Evolutionary conservation across 2,888 invertebrate genomes (phyloP).

Genomic region (Orthonevra nobilis): DNA sequence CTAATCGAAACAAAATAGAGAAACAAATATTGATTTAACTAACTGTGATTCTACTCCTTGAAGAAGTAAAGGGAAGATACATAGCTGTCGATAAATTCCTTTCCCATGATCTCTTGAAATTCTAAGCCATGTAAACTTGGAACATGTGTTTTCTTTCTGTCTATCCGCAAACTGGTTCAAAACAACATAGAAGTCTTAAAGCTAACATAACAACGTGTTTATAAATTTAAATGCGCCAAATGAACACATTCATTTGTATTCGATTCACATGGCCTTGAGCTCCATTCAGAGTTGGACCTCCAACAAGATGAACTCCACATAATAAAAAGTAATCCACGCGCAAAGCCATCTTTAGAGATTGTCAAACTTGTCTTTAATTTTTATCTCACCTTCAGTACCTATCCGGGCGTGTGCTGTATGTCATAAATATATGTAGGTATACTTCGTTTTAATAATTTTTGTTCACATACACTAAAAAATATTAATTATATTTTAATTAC

Average conservation of each 20-base stretch:
- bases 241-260: conserved; percentile 31
- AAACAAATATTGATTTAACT: too few species aligned
- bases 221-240: conserved; percentile 38
- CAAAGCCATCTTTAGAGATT: too few species aligned
- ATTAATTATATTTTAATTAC: neutral
- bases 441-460: neutral
- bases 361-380: conserved; percentile 10
- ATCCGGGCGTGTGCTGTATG: neutral
- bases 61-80: too few species aligned
- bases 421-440: neutral
- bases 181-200: neutral
- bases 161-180: too few species aligned
- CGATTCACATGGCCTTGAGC: conserved; percentile 49
- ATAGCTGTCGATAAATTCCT: too few species aligned
- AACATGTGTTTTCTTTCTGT: too few species aligned
- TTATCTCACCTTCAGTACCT: conserved; percentile 13
- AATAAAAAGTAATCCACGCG: conserved; percentile 8
- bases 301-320: neutral
- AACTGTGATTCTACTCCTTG: too few species aligned
- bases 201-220: conserved; percentile 40
- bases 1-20: too few species aligned
- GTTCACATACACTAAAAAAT: too few species aligned
- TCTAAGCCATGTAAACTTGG: too few species aligned
- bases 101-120: too few species aligned
- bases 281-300: conserved; percentile 32